These are phyloP conservation scores for Neodiprion fabricii DNA, from an alignment of 1,140 invertebrate species.

Conservation along the genomic window DNA sequence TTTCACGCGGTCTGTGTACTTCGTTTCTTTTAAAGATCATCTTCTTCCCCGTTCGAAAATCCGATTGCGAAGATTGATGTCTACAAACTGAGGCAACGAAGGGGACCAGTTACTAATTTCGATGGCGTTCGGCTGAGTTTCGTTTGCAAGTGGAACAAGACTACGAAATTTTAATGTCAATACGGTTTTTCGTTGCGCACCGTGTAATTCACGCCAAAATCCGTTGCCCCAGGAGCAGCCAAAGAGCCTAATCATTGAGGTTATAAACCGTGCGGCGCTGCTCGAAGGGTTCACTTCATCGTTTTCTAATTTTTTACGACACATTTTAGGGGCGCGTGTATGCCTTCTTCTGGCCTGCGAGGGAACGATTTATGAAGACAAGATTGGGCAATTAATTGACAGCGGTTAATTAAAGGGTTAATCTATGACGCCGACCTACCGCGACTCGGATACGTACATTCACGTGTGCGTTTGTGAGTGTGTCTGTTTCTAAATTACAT, in stretches of 20 bases:
- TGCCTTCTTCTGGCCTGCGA: background rate
- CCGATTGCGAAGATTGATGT: background rate
- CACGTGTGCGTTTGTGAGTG: no score
- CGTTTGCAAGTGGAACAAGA: no score
- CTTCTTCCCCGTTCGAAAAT: no score
- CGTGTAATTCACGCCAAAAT: background rate
- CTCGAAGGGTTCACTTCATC: background rate
- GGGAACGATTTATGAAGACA: background rate
- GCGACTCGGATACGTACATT: no score
- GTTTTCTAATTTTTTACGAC: background rate
- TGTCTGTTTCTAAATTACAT: no score
- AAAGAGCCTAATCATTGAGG: constrained; percentile 2
- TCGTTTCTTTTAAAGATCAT: no score
- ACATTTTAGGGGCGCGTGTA: background rate
- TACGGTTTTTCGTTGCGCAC: background rate
- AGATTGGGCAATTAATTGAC: background rate
- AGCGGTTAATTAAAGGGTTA: background rate
- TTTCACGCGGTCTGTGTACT: no score
- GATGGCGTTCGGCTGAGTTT: no score
- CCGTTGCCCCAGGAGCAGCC: background rate
- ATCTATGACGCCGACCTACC: no score
- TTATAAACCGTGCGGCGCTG: background rate
- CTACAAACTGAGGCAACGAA: background rate
- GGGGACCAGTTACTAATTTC: no score
- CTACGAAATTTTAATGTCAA: background rate